Conservation (phyloP, 2,113 vertebrate species). For the Epinephelus lanceolatus region DNA sequence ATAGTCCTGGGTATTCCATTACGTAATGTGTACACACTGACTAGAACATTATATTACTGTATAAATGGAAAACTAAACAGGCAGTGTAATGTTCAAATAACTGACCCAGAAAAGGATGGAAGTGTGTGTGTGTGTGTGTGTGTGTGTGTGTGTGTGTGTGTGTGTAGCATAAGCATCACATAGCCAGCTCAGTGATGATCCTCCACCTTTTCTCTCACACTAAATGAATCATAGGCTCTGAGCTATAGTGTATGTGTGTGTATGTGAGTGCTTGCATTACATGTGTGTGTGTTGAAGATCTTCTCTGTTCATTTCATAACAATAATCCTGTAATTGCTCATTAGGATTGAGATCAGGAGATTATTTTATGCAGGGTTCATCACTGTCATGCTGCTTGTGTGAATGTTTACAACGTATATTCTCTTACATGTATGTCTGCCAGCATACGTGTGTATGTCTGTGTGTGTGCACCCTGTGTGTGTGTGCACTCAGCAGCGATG, state of each 20-base stretch:
- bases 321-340: slow-evolving; percentile 76
- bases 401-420: slow-evolving; percentile 14
- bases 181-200: slow-evolving; percentile 37
- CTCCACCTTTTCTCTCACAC: slow-evolving; percentile 55
- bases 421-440: slow-evolving; percentile 8
- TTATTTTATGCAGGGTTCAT: slow-evolving; percentile 70
- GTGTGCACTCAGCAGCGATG: slow-evolving; percentile 17
- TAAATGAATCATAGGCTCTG: slow-evolving; percentile 54
- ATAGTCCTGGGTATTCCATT: slow-evolving; percentile 17
- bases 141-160: slow-evolving; percentile 1
- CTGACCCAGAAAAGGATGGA: slow-evolving; percentile 45
- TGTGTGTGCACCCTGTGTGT: background rate
- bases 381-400: slow-evolving; percentile 18
- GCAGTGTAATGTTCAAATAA: slow-evolving; percentile 36
- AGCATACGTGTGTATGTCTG: slow-evolving; percentile 18
- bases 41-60: slow-evolving; percentile 23
- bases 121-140: background rate
- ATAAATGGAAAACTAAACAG: slow-evolving; percentile 38
- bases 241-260: slow-evolving; percentile 30
- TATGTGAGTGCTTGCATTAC: background rate
- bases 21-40: slow-evolving; percentile 7
- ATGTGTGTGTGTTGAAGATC: slow-evolving; percentile 37
- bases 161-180: slow-evolving; percentile 22
- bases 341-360: slow-evolving; percentile 78
- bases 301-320: slow-evolving; percentile 53